Base-by-base conservation (phyloP, 2,888 invertebrate genomes). In the Gerris lacustris region DNA sequence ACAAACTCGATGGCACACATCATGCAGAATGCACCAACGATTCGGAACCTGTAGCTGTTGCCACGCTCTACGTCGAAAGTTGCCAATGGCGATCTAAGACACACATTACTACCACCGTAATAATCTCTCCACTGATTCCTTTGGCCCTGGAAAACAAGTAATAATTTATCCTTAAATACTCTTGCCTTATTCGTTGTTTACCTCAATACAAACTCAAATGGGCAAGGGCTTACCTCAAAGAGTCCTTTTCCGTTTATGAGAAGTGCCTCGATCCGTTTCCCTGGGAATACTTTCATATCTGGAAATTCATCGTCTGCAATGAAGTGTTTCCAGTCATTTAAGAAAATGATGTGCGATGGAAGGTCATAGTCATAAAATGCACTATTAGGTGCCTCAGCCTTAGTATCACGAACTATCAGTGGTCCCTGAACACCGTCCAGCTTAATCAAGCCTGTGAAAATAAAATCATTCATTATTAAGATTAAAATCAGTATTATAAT, bases 361-460 rank as follows among this genome's bases (percentile, higher is more conserved):
- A 85, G 76, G 76, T 84, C 84, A 17, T 78, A 75, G 73, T 84
- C 82, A 74, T 83, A 84, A 0, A 79, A 75, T 4, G 73, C 17
- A 2, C 75, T 66, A 18, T 77, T 72, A 0, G 76, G 76, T n/a
- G 80, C 78, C 67, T 81, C 74, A 0, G 80, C 81, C 45, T 81
- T 80, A 0, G 84, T 81, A 75, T 84, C 82, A 67, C 86, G 83
- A 6, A 87, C 82, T 5, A 87, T 80, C 9, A 87, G 75, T 0
- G 84, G 79, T 0, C 87, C 87, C 73, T 84, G 84, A 0, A 86
- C 78, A 0, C 87, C 87, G 73, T 86, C 86, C 70, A 83, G 82
- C 76, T 86, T 84, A 73, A 87, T 86, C 1, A 83, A 76, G 7
- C 86, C 87, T 86, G 79, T 15, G 47, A 69, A 62, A 9, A 70